A percentile compares a stretch with the other conserved stretches of the same genome.
Conservation (phyloP, 2,113 vertebrate species). For the Lathamus discolor region DNA sequence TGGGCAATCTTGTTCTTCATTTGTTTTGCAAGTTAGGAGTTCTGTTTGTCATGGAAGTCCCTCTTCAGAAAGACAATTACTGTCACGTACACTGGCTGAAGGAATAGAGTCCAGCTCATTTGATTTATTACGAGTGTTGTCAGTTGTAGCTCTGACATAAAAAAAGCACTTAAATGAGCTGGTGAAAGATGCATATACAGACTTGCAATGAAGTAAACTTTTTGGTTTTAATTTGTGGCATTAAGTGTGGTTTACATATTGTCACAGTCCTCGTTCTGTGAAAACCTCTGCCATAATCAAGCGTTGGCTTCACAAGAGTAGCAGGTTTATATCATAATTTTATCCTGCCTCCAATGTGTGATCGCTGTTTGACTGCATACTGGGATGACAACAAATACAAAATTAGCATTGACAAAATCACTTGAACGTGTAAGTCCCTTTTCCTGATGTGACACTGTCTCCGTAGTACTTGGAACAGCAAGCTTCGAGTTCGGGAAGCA, state of each 20-base stretch:
- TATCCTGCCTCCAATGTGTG: background rate
- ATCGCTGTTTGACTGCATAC: background rate
- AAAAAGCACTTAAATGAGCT: background rate
- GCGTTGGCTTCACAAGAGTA: background rate
- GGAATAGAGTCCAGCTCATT: background rate
- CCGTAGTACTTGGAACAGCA: fast-evolving
- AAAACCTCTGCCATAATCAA: background rate
- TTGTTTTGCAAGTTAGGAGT: background rate
- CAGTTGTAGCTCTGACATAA: background rate
- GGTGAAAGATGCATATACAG: background rate
- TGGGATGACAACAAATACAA: background rate
- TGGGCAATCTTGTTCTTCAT: background rate
- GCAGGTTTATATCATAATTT: background rate
- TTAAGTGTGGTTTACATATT: background rate
- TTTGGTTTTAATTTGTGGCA: background rate
- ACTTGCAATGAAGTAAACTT: background rate
- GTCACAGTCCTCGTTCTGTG: background rate
- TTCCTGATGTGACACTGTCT: background rate
- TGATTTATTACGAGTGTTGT: background rate
- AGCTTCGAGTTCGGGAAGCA: background rate
- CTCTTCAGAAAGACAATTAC: background rate
- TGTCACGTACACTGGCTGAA: background rate
- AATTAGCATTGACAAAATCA: fast-evolving
- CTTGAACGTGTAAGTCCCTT: fast-evolving
- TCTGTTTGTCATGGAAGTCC: background rate